Evolutionary conservation across 2,888 invertebrate species (phyloP).

Genomic region (Epinotia brunnichana): DNA sequence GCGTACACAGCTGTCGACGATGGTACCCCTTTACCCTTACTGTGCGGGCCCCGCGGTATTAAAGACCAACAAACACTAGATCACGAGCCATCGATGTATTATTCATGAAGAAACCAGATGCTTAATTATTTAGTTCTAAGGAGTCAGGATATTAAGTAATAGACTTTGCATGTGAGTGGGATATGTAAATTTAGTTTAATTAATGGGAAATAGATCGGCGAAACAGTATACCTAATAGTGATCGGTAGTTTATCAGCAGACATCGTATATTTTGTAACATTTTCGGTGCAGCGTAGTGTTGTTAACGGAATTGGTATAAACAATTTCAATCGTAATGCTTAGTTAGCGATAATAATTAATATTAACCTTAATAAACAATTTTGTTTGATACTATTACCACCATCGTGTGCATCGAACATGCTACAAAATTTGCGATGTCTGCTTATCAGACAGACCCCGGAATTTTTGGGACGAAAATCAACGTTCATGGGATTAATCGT

Average conservation of each 20-base stretch:
- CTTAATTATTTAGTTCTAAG: constrained; percentile 34
- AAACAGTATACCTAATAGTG: neutral
- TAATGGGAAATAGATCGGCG: neutral
- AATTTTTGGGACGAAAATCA: too few relatives aligned
- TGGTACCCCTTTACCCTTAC: constrained; percentile 33
- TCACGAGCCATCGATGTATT: constrained; percentile 33
- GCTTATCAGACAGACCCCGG: too few relatives aligned
- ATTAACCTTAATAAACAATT: too few relatives aligned
- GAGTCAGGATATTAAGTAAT: constrained; percentile 17
- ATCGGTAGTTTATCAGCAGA: neutral
- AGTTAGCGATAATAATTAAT: too few relatives aligned
- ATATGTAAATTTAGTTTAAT: constrained; percentile 25
- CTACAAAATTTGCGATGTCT: too few relatives aligned
- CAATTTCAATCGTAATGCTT: too few relatives aligned
- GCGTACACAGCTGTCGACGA: constrained; percentile 48
- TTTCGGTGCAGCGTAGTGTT: too few relatives aligned
- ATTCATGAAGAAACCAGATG: constrained; percentile 36
- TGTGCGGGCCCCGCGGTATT: constrained; percentile 13
- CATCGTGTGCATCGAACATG: too few relatives aligned
- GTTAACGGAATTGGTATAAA: too few relatives aligned
- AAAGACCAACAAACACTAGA: constrained; percentile 40
- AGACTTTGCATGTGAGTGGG: constrained; percentile 11
- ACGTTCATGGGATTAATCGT: too few relatives aligned
- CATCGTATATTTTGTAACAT: too few relatives aligned
- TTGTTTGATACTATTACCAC: too few relatives aligned